Evolutionary conservation across 2,888 invertebrate genomes (phyloP).

Genomic region (Mycalesis mineus): DNA sequence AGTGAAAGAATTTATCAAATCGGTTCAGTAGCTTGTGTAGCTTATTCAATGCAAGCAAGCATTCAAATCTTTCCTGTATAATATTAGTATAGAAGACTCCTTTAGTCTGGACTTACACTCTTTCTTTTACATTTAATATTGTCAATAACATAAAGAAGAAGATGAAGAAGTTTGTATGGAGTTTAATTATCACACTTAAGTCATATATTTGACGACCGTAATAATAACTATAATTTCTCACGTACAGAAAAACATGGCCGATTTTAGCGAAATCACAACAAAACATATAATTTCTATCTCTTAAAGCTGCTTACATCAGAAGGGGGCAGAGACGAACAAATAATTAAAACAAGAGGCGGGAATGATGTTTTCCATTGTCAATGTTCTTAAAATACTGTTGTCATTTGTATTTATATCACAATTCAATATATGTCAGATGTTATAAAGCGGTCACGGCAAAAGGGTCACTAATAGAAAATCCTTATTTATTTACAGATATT

Average conservation of each 20-base stretch:
- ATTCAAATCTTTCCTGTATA: too few relatives aligned
- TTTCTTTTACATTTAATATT: neutral
- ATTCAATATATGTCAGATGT: conserved; percentile 35
- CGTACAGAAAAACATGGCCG: neutral
- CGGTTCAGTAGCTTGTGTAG: too few relatives aligned
- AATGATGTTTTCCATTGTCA: conserved; percentile 42
- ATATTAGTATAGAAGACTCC: too few relatives aligned
- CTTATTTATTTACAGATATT: conserved; percentile 5
- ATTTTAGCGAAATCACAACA: neutral
- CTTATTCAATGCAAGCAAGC: too few relatives aligned
- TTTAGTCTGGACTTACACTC: neutral
- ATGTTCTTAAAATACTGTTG: conserved; percentile 40
- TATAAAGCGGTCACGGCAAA: conserved; percentile 37
- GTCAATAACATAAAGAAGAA: too few relatives aligned
- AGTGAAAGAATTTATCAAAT: too few relatives aligned
- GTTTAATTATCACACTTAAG: too few relatives aligned
- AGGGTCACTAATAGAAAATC: neutral
- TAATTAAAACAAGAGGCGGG: conserved; percentile 54
- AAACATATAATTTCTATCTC: neutral
- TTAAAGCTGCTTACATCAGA: conserved; percentile 19
- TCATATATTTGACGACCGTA: too few relatives aligned
- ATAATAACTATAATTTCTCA: too few relatives aligned
- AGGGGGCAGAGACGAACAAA: conserved; percentile 51
- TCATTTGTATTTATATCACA: conserved; percentile 48
- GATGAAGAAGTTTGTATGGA: too few relatives aligned